Evolutionary conservation across 2,113 vertebrate genomes (phyloP), one percentile per base, ranked within the genome.

Genomic region (Rattus rattus): DNA sequence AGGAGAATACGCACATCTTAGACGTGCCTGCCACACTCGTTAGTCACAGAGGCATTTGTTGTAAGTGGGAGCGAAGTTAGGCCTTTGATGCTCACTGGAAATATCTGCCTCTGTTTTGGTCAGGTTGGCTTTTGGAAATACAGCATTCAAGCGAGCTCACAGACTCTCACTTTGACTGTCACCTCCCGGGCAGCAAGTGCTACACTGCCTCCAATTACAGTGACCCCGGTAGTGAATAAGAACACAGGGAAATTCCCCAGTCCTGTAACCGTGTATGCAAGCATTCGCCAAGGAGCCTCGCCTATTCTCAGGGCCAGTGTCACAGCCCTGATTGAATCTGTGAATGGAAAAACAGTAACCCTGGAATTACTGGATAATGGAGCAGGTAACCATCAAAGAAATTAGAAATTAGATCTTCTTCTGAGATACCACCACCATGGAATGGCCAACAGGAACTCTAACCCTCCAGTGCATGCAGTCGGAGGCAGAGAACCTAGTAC

Each of bases 41-140:
- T 2, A 16, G 67, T 59, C 26, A 67, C 72, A 65, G 13, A 81
- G 61, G 77, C 11, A 94, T 61, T 79, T 93, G n/a, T 73, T 79
- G 6, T 13, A 83, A 2, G 39, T 85, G 12, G 43, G 39, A 28
- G 0, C 81, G 36, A 92, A 87, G 69, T 79, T 52, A 85, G 13
- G 49, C 81, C 59, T 86, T 47, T 86, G 85, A 76, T 26, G 73
- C 39, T 90, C 52, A 97, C 10, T 92, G 19, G 54, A 96, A 96
- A 92, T 77, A 33, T 93, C 80, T 92, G 30, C 30, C 43, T 80
- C 36, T 93, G 54, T 88, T 97, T 97, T 91, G 83, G 33, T 52
- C 89, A 99, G 98, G 72, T 96, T 93, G 98, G 98, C 12, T 11
- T 47, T 75, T 99, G 99, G 98, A 96, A 87, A 52, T 99, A 98